Evolutionary conservation across 2,797 vertebrate genomes (phyloP), one percentile per base, ranked within the genome.

Genomic region (Graptemys geographica): DNA sequence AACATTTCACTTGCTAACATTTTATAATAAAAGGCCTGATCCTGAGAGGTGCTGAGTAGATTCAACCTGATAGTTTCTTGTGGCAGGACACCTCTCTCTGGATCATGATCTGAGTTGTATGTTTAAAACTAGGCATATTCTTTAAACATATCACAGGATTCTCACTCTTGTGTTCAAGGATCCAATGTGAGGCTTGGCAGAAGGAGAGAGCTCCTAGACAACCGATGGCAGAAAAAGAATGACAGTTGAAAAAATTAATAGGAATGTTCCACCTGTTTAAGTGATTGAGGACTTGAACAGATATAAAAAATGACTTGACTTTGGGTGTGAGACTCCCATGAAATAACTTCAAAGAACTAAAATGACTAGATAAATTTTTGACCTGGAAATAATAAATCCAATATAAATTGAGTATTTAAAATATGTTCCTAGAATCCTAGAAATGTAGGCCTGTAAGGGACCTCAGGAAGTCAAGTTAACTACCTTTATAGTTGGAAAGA

Each of bases 81-180:
- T 86, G 83, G 83, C 91, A 21, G 72, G 44, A 74, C 72, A 74
- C 37, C 62, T 55, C 3, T 23, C 3, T 59, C 37, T 88, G 85
- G 23, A 19, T 80, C 23, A 33, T 56, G n/a, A 31, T 18, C 62
- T 87, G 62, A 65, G 62, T 19, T n/a, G 31, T n/a, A 13, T 16
- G 15, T 65, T n/a, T 65, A 65, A 65, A 65, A n/a, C 7, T n/a
- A 65, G 12, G 28, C 0, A 44, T 44, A 1, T 76, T 27, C 80
- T 25, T 10, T 62, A 19, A 88, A 94, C 16, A n/a, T 69, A 6
- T 52, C 51, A n/a, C 49, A 62, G 47, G 10, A 13, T 87, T 94
- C 94, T 95, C 78, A 62, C 16, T 85, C 19, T 65, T 65, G 28
- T 92, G 16, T 87, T 74, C 51, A 51, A 74, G 28, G 87, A 55